phyloP scores from a whole-genome alignment of 2,113 vertebrate species.

The Cranoglanis bouderius region DNA sequence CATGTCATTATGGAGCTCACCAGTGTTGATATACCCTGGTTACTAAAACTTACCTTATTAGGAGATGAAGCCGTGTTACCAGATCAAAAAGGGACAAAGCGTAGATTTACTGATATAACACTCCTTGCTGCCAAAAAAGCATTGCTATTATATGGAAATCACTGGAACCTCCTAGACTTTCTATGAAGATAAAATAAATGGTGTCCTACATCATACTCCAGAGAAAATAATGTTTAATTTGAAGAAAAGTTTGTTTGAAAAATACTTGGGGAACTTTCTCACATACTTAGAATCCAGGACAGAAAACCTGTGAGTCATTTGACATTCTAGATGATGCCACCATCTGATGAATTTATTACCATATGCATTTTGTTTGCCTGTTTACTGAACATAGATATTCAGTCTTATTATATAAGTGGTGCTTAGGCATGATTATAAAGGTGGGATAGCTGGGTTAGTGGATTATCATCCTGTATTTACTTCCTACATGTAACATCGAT shows the following conservation, averaged over 20 bases:
- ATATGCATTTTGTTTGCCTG: neutral
- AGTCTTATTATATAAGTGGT: neutral
- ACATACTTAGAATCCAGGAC: slow-evolving; percentile 5
- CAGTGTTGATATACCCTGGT: neutral
- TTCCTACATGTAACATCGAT: neutral
- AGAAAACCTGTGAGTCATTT: slow-evolving; percentile 3
- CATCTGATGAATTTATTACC: neutral
- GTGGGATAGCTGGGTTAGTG: too few species aligned
- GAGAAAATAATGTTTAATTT: neutral
- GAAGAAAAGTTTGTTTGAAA: neutral
- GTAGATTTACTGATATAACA: neutral
- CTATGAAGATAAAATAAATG: neutral
- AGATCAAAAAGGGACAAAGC: neutral
- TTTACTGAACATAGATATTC: neutral
- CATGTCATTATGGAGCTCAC: neutral
- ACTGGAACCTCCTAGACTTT: neutral
- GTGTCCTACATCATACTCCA: neutral
- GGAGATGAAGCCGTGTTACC: neutral
- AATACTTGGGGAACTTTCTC: neutral
- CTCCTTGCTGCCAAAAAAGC: neutral
- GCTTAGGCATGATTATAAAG: neutral
- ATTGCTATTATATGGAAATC: neutral
- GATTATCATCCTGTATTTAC: too few species aligned
- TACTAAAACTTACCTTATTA: slow-evolving; percentile 2
- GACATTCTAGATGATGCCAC: neutral